Conservation (phyloP, 2,797 vertebrate genomes). For the Hephaestus fuliginosus region DNA sequence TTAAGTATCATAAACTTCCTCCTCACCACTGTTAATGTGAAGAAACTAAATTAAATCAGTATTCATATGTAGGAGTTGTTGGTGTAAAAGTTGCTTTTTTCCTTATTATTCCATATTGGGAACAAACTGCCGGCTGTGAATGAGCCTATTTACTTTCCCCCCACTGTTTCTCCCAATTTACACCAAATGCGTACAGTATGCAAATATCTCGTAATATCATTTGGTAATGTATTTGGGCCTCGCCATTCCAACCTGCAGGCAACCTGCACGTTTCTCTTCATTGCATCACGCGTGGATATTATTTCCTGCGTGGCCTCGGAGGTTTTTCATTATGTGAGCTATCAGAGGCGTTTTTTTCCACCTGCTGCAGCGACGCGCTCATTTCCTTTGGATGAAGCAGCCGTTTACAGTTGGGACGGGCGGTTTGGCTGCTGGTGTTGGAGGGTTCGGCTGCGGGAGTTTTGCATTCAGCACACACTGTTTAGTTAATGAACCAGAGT, state of each 20-base stretch:
- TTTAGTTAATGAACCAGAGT: constrained; percentile 88
- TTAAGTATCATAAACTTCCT: neutral
- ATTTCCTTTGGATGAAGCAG: constrained; percentile 32
- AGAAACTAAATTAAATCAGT: neutral
- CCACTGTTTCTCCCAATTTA: neutral
- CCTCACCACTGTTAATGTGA: neutral
- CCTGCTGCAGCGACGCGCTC: constrained; percentile 46
- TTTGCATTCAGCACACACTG: constrained; percentile 79
- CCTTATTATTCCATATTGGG: neutral
- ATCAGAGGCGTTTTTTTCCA: constrained; percentile 44
- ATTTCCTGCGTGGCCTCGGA: constrained; percentile 29
- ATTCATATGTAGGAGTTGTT: too few relatives aligned
- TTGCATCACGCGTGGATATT: constrained; percentile 45
- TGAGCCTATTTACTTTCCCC: neutral
- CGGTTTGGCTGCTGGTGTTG: neutral
- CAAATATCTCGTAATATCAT: constrained; percentile 39
- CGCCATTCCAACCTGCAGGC: constrained; percentile 31
- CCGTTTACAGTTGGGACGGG: constrained; percentile 29
- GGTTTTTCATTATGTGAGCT: constrained; percentile 56
- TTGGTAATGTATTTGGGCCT: constrained; percentile 14
- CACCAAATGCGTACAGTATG: constrained; percentile 32
- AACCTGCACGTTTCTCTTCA: constrained; percentile 26
- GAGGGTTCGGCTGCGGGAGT: constrained; percentile 36
- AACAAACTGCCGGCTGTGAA: neutral
- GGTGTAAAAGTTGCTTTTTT: neutral